A percentile compares a stretch with the other conserved stretches of the same genome.
Conservation (phyloP, 2,797 vertebrate genomes). For the Thaleichthys pacificus region DNA sequence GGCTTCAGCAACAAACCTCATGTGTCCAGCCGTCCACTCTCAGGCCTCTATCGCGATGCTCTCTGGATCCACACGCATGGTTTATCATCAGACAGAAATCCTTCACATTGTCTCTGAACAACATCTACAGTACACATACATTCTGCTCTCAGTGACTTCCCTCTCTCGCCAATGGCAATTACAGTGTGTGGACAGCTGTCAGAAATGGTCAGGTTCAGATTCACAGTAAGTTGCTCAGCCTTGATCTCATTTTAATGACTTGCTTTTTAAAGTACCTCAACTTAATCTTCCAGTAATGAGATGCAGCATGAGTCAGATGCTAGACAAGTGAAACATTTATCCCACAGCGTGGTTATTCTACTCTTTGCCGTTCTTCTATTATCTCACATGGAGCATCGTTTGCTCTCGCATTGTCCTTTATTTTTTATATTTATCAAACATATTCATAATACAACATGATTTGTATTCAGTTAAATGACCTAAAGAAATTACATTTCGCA, state of each 20-base stretch:
- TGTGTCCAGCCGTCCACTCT: conserved; percentile 21
- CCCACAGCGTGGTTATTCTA: background rate
- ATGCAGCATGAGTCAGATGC: conserved; percentile 38
- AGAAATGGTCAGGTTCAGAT: conserved; percentile 51
- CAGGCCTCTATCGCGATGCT: conserved; percentile 15
- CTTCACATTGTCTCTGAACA: background rate
- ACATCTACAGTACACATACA: background rate
- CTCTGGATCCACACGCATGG: conserved; percentile 21
- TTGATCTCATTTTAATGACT: conserved; percentile 62
- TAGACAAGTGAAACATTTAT: conserved; percentile 28
- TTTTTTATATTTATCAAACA: too few relatives aligned
- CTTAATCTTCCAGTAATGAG: conserved; percentile 52
- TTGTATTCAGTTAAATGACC: too few relatives aligned
- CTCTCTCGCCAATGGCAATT: conserved; percentile 39
- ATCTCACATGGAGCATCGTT: background rate
- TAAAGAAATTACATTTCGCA: background rate
- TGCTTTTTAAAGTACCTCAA: conserved; percentile 40
- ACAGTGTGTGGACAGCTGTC: conserved; percentile 34
- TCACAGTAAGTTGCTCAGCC: conserved; percentile 31
- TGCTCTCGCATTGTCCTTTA: background rate
- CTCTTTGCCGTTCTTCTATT: background rate
- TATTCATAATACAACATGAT: too few relatives aligned
- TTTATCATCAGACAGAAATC: background rate
- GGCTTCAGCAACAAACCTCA: conserved; percentile 50
- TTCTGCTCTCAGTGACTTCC: conserved; percentile 1